A percentile compares a stretch with the other conserved stretches of the same genome.
Evolutionary conservation across 2,888 invertebrate genomes (phyloP).

Genomic region (Pachydiplax longipennis): DNA sequence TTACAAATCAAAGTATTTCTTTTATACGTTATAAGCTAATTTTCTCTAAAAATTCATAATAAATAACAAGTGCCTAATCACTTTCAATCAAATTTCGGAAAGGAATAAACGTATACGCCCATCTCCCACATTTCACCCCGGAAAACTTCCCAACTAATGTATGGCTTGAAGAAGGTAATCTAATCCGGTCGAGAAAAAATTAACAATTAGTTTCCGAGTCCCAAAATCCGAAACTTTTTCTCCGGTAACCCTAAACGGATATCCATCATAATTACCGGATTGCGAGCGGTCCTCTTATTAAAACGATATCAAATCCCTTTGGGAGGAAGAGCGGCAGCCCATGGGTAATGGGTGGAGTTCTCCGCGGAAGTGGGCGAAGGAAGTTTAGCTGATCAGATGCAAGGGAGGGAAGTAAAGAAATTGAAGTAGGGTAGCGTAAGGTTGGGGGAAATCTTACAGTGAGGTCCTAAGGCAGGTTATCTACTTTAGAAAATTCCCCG

Average conservation of each 20-base stretch:
- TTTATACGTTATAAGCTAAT: no score
- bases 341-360: background rate
- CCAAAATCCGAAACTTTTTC: background rate
- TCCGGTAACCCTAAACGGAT: background rate
- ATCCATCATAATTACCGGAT: conserved; percentile 16
- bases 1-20: no score
- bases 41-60: no score
- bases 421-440: background rate
- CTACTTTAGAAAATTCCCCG: background rate
- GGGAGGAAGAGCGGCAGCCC: background rate
- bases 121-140: background rate
- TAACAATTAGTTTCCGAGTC: background rate
- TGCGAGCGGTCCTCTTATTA: background rate
- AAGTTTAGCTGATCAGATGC: background rate
- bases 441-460: background rate
- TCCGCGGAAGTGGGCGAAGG: background rate
- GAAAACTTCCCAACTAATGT: background rate
- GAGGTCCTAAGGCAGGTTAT: background rate
- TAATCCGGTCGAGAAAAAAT: background rate
- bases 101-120: background rate
- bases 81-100: no score
- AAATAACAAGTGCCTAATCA: no score
- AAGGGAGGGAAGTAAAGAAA: background rate
- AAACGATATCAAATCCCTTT: conserved; percentile 2
- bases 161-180: background rate